A percentile compares a stretch with the other conserved stretches of the same genome.
These are phyloP conservation scores for Dexiosoma caninum DNA, from an alignment of 2,888 invertebrate genomes.

Conservation along the genomic window DNA sequence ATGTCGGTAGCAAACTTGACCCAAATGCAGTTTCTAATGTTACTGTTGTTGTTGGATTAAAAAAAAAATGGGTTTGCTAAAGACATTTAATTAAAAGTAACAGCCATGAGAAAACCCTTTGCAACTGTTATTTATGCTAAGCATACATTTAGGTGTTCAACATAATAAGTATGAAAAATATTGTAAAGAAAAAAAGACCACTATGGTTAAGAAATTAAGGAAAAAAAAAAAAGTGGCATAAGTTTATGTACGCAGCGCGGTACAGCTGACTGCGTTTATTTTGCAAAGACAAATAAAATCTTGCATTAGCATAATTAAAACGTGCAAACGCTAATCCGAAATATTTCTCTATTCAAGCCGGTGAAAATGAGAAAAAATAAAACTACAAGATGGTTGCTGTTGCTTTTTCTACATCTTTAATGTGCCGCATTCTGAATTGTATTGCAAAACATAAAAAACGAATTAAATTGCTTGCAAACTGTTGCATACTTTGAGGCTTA, in stretches of 20 bases:
- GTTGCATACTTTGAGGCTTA: slow-evolving; percentile 55
- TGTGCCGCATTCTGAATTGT: not conserved
- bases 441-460: too few species aligned
- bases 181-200: not conserved
- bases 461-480: slow-evolving; percentile 27
- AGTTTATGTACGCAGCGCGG: too few species aligned
- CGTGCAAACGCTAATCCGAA: slow-evolving; percentile 57
- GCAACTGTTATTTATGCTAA: slow-evolving; percentile 39
- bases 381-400: slow-evolving; percentile 10
- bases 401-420: not conserved
- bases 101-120: slow-evolving; percentile 30
- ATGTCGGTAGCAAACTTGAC: slow-evolving; percentile 52
- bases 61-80: not conserved
- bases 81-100: slow-evolving; percentile 49
- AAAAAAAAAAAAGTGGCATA: too few species aligned
- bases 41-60: not conserved
- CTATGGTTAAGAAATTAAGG: too few species aligned
- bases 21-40: slow-evolving; percentile 24
- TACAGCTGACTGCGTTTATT: not conserved
- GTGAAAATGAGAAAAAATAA: not conserved
- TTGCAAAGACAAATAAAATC: slow-evolving; percentile 47
- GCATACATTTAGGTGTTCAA: slow-evolving; percentile 44
- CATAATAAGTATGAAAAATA: not conserved
- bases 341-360: slow-evolving; percentile 38
- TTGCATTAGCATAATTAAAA: slow-evolving; percentile 68